Conservation (phyloP, 2,888 invertebrate genomes). For the Atrina japonica region DNA sequence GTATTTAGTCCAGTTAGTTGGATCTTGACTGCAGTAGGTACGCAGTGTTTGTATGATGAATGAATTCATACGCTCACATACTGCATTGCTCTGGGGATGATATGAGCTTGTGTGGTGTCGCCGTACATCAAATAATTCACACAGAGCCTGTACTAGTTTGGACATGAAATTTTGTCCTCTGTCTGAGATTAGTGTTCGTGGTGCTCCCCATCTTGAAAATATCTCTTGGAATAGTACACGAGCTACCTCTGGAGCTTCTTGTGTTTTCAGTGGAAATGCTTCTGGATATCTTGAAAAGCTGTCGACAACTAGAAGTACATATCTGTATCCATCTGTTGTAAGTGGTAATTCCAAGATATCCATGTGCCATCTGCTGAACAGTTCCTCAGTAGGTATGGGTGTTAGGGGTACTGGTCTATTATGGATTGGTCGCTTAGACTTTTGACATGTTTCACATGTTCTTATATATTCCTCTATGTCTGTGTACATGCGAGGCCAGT, state of each 20-base stretch:
- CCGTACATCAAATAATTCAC: conserved; percentile 42
- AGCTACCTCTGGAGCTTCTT: conserved; percentile 42
- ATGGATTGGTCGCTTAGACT: conserved; percentile 29
- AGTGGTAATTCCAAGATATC: conserved; percentile 42
- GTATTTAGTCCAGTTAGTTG: conserved; percentile 41
- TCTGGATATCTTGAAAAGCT: conserved; percentile 46
- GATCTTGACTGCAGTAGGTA: conserved; percentile 43
- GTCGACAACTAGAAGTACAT: conserved; percentile 48
- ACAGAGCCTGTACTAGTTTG: conserved; percentile 40
- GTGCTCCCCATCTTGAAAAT: conserved; percentile 38
- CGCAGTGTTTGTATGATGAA: conserved; percentile 44
- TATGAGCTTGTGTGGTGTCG: conserved; percentile 49
- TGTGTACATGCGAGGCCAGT: conserved; percentile 44
- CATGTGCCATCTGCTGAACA: conserved; percentile 40
- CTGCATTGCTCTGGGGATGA: conserved; percentile 44
- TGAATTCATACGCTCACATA: conserved; percentile 46
- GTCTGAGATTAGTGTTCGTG: conserved; percentile 38
- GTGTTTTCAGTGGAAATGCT: conserved; percentile 44
- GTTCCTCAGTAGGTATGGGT: conserved; percentile 36
- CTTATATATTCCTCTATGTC: conserved; percentile 44
- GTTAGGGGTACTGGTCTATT: conserved; percentile 27
- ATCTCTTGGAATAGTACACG: conserved; percentile 40
- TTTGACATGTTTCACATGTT: conserved; percentile 41
- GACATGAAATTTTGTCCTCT: conserved; percentile 45
- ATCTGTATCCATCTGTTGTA: conserved; percentile 39